Percentiles rank a stretch among this genome's conserved stretches.
phyloP scores from a whole-genome alignment of 1,140 invertebrate genomes.

The Drosophila tsacasi region DNA sequence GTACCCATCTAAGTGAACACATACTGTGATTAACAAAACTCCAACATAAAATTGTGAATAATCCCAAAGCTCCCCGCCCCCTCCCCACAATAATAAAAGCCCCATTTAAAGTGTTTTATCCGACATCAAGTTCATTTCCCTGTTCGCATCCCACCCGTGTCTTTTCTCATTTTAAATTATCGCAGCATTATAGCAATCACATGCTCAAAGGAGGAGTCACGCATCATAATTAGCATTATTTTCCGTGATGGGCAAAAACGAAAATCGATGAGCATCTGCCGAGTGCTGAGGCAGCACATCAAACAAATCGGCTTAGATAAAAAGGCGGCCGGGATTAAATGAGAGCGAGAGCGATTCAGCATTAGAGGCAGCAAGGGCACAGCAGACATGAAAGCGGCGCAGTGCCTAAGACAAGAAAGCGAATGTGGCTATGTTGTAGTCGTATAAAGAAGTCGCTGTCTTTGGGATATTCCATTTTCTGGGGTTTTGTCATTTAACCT shows the following conservation, averaged over 20 bases:
- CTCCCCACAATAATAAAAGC: background rate
- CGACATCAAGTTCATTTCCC: slow-evolving; percentile 4
- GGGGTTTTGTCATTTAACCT: slow-evolving; percentile 37
- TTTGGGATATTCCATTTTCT: slow-evolving; percentile 34
- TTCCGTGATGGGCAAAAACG: slow-evolving; percentile 36
- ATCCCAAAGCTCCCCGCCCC: slow-evolving; percentile 1
- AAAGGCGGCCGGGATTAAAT: slow-evolving; percentile 60
- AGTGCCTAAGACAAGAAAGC: slow-evolving; percentile 11
- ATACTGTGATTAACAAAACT: slow-evolving; percentile 24
- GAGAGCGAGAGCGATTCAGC: slow-evolving; percentile 44
- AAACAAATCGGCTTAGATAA: slow-evolving; percentile 73
- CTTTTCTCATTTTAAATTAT: slow-evolving; percentile 25
- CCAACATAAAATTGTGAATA: slow-evolving; percentile 40
- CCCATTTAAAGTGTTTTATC: slow-evolving; percentile 4
- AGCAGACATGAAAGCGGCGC: slow-evolving; percentile 33
- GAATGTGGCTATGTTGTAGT: slow-evolving; percentile 1
- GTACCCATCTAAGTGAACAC: slow-evolving; percentile 58
- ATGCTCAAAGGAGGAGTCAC: slow-evolving; percentile 38
- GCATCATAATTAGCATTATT: slow-evolving; percentile 71
- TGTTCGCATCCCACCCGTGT: background rate
- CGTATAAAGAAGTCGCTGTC: slow-evolving; percentile 5
- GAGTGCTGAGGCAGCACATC: slow-evolving; percentile 55
- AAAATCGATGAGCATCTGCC: slow-evolving; percentile 35
- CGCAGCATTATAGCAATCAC: slow-evolving; percentile 33
- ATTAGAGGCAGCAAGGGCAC: slow-evolving; percentile 36